Base-by-base conservation (phyloP, 2,113 vertebrate species). In the Charina bottae region DNA sequence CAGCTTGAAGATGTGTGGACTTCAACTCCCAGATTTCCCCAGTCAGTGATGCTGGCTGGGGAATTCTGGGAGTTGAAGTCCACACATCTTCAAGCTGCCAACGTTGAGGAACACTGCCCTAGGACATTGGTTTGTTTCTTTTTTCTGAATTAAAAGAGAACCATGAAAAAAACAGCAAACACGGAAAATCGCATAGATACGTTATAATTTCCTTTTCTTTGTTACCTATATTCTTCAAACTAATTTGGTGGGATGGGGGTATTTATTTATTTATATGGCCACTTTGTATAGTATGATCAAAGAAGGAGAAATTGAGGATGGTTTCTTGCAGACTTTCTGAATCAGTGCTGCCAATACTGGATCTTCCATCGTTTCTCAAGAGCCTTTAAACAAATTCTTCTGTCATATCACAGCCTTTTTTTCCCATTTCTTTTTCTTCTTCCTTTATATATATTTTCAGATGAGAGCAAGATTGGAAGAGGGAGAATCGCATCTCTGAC, bases 401-500 rank as follows among this genome's bases (percentile, higher is more conserved):
- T 95, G 96, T 95, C 7, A 62, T 24, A 6, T 28, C 7, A 46
- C 42, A 13, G 12, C 12, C 21, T 8, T 59, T 13, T 60, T 24
- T 24, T 12, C 2, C 46, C 23, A 19, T 28, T 85, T 49, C 83
- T 54, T 53, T 17, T 85, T 15, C 93, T 96, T 95, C 96, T 96
- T 93, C 96, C 49, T 95, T 93, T 12, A 60, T 59, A 19, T 17
- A 8, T 9, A 17, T 86, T 98, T 97, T 96, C 94, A 94, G 95
- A 89, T 28, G 94, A 94, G 90, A 96, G 93, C 93, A 93, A 95
- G 87, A 83, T 49, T 62, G 91, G 85, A 86, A 94, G 72, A 89
- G 83, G 88, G 33, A 86, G 88, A 96, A 97, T 62, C 94, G 96
- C 97, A 97, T 98, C 98, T 98, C 98, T 97, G 97, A 98, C 97